Evolutionary conservation across 1,140 invertebrate species (phyloP).

Genomic region (Zaprionus africanus): DNA sequence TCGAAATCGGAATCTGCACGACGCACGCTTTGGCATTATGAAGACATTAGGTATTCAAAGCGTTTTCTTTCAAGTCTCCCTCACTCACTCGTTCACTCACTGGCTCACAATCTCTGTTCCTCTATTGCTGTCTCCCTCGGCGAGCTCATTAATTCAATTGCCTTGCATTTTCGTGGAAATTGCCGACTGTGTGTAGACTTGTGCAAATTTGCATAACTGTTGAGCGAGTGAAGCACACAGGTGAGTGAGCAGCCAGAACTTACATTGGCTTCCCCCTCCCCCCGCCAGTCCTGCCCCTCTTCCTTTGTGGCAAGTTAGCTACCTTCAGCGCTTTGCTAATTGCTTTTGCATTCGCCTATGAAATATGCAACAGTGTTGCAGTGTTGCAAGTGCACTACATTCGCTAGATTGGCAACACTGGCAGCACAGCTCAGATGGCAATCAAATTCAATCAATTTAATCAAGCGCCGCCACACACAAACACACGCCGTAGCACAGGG

Average conservation of each 20-base stretch:
- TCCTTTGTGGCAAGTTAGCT: constrained; percentile 21
- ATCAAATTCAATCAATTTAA: constrained; percentile 83
- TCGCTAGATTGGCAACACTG: constrained; percentile 17
- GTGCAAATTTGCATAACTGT: constrained; percentile 61
- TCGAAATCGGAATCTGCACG: constrained; percentile 42
- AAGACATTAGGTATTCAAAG: constrained; percentile 75
- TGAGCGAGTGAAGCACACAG: constrained; percentile 42
- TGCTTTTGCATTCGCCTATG: constrained; percentile 33
- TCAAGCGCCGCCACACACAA: constrained; percentile 43
- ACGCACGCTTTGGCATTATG: constrained; percentile 70
- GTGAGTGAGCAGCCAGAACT: constrained; percentile 11
- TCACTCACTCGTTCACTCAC: not conserved
- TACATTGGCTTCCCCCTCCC: not conserved
- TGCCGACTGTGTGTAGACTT: constrained; percentile 45
- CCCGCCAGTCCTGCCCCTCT: not conserved
- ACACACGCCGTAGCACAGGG: constrained; percentile 24
- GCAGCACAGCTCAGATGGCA: constrained; percentile 42
- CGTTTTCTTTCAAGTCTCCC: constrained; percentile 57
- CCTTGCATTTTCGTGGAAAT: constrained; percentile 72
- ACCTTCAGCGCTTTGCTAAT: constrained; percentile 35
- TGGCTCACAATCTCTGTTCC: not conserved
- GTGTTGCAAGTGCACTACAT: constrained; percentile 23
- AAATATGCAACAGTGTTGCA: constrained; percentile 51
- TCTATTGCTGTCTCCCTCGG: constrained; percentile 8
- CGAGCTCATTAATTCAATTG: constrained; percentile 72